Evolutionary conservation across 2,113 vertebrate species (phyloP), one percentile per base, ranked within the genome.

Genomic region (Centropus unirufus): DNA sequence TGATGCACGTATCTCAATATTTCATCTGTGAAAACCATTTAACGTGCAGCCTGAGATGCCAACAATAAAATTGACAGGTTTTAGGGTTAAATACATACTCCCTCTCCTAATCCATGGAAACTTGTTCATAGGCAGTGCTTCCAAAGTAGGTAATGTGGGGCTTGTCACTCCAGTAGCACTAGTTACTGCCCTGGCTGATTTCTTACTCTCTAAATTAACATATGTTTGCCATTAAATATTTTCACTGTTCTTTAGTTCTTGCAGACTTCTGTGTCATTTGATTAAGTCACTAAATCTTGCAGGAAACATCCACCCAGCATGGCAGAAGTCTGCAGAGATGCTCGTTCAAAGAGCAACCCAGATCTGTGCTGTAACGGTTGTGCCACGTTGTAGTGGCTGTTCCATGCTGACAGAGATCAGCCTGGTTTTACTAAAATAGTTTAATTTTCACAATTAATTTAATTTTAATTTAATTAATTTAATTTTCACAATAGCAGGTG

Each of bases 321-420:
- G 42, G 30, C 67, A 67, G 29, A 87, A 4, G 0, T 69, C 22
- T 89, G n/a, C 4, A 9, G 42, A 76, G 32, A 27, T 42, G 27
- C 17, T 69, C 8, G 4, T 87, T 91, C 73, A 34, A 66, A 62
- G 46, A 15, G 12, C 1, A 0, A 2, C 5, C 5, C 0, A 0
- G 20, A 29, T 74, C 21, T 40, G 9, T 70, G 14, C 23, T 20
- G 14, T 27, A 52, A 40, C 15, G 46, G 3, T 30, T 67, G 36
- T 52, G 63, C 39, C 27, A 36, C 36, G 36, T 36, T 20, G 14
- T 27, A 52, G 36, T 17, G 46, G 3, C 27, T 67, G 36, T 52
- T 59, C 39, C 27, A 4, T 36, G 14, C 61, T 64, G 39, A 27
- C 58, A 59, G 58, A 39, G 6, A 32, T 79, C 80, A 55, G 20